phyloP scores from a whole-genome alignment of 2,888 invertebrate genomes.

The Achlya flavicornis region DNA sequence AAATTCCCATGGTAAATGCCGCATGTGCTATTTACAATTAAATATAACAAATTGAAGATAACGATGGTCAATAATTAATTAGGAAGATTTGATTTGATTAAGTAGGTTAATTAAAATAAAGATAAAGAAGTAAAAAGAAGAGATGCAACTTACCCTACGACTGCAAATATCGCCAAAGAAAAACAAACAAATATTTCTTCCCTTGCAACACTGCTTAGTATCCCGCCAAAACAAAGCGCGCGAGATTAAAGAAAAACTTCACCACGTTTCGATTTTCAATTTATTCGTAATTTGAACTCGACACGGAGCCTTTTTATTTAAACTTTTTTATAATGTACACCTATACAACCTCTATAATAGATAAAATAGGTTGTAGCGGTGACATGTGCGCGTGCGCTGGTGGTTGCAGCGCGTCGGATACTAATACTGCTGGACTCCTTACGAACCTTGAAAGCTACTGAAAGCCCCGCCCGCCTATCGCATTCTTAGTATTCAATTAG shows the following conservation, averaged over 20 bases:
- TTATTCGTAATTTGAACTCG: conserved; percentile 55
- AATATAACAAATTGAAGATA: no score
- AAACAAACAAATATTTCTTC: conserved; percentile 40
- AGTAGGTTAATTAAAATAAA: no score
- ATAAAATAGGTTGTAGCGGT: conserved; percentile 69
- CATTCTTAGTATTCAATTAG: conserved; percentile 49
- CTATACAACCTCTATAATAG: conserved; percentile 70
- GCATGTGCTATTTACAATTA: no score
- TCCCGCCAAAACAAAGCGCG: conserved; percentile 57
- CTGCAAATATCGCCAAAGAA: conserved; percentile 35
- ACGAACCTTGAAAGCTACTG: conserved; percentile 76
- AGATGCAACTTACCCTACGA: conserved; percentile 45
- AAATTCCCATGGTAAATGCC: no score
- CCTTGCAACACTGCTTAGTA: conserved; percentile 54
- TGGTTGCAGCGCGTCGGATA: conserved; percentile 60
- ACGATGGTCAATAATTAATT: no score
- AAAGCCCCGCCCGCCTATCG: conserved; percentile 64
- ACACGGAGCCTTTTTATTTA: conserved; percentile 28
- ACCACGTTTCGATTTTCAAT: conserved; percentile 42
- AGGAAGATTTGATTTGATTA: no score
- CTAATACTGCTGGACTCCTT: conserved; percentile 52
- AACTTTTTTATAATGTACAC: conserved; percentile 22
- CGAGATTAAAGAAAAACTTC: conserved; percentile 47
- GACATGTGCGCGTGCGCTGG: conserved; percentile 70
- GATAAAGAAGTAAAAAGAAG: not conserved